Evolutionary conservation across 2,888 invertebrate genomes (phyloP).

Genomic region (Eurytoma californica): DNA sequence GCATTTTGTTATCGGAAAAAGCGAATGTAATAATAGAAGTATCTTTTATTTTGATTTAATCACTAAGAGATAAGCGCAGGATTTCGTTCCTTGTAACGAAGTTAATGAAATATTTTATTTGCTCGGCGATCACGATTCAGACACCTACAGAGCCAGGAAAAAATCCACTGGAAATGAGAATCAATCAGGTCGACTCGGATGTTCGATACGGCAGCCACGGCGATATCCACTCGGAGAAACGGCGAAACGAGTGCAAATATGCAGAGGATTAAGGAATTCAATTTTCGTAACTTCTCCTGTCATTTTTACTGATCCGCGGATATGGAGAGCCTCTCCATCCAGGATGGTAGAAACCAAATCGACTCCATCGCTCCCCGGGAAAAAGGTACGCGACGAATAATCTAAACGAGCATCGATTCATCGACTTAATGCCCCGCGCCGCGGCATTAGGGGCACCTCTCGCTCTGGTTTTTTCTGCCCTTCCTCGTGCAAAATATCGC

Average conservation of each 20-base stretch:
- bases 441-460: not conserved
- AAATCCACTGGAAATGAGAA: constrained; percentile 31
- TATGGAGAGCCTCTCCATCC: not conserved
- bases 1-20: too few species aligned
- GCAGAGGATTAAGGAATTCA: constrained; percentile 55
- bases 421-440: not conserved
- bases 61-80: too few species aligned
- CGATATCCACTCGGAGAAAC: constrained; percentile 25
- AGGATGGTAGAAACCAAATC: too few species aligned
- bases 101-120: not conserved
- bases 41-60: too few species aligned
- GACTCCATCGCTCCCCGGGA: too few species aligned
- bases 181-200: constrained; percentile 22
- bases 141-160: not conserved
- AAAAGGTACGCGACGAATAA: too few species aligned
- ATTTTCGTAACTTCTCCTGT: constrained; percentile 54
- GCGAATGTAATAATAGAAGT: too few species aligned
- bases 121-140: not conserved
- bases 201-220: not conserved
- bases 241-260: constrained; percentile 37
- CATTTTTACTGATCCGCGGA: constrained; percentile 49
- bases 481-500: not conserved
- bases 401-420: too few species aligned
- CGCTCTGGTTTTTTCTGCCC: not conserved
- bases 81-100: not conserved